Conservation (phyloP, 35 echinoderm and acorn worm species). For the Acanthaster planci region DNA sequence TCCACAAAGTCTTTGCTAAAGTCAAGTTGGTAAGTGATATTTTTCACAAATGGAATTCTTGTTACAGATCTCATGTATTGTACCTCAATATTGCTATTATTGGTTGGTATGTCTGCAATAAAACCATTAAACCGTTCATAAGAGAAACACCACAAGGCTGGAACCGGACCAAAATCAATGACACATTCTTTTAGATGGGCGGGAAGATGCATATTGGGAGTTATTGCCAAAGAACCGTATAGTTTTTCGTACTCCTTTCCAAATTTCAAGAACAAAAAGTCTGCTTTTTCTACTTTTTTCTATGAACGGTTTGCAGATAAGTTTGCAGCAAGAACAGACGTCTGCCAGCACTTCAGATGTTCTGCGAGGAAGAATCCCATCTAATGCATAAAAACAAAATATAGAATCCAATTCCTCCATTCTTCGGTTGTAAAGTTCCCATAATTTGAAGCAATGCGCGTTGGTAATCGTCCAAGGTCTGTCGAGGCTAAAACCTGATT, state of each 20-base stretch:
- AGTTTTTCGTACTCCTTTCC: background rate
- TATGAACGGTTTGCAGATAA: constrained; percentile 13
- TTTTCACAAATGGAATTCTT: too few relatives aligned
- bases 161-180: constrained; percentile 11
- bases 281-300: background rate
- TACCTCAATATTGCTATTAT: too few relatives aligned
- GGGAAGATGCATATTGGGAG: constrained; percentile 46
- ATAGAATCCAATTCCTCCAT: constrained; percentile 48
- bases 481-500: background rate
- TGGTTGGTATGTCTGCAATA: too few relatives aligned
- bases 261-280: constrained; percentile 4
- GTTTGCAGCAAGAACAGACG: constrained; percentile 40
- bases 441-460: constrained; percentile 28
- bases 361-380: constrained; percentile 12
- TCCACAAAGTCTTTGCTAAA: too few relatives aligned
- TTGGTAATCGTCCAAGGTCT: constrained; percentile 33
- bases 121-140: constrained; percentile 29
- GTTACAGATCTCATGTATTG: too few relatives aligned
- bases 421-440: constrained; percentile 25
- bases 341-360: too few relatives aligned
- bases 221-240: constrained; percentile 18
- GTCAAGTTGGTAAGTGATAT: too few relatives aligned
- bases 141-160: constrained; percentile 38
- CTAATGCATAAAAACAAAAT: constrained; percentile 25
- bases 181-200: constrained; percentile 34